A percentile compares a stretch with the other conserved stretches of the same genome.
These are phyloP conservation scores for Lepidostoma basale DNA, from an alignment of 1,140 invertebrate genomes.

Conservation along the genomic window DNA sequence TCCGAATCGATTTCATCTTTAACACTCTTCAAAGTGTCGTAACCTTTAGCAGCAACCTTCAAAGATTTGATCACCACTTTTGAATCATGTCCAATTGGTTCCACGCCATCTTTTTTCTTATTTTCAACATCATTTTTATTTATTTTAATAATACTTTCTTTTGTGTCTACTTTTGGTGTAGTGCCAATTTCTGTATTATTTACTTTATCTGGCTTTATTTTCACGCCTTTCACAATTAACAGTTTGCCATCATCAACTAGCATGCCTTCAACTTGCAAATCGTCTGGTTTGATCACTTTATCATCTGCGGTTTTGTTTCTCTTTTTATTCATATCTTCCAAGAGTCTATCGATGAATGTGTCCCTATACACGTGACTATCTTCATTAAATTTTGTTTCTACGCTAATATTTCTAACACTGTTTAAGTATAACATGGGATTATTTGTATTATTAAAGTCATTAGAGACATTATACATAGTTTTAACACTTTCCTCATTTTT, in stretches of 20 bases:
- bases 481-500: constrained; percentile 6
- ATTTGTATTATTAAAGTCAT: neutral
- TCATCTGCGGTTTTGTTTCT: neutral
- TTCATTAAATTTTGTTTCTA: neutral
- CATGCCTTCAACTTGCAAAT: neutral
- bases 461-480: neutral
- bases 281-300: neutral
- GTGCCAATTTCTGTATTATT: neutral
- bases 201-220: neutral
- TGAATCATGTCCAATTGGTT: neutral
- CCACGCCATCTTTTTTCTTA: neutral
- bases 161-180: too few relatives aligned
- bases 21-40: neutral
- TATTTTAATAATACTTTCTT: too few relatives aligned
- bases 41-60: neutral
- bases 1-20: constrained; percentile 17
- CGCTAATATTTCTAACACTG: constrained; percentile 5
- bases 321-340: constrained; percentile 15
- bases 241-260: constrained; percentile 16
- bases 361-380: constrained; percentile 7
- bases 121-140: neutral
- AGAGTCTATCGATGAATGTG: constrained; percentile 24
- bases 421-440: neutral
- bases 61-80: neutral
- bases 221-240: neutral